These are phyloP conservation scores for Brachionus rubens DNA, from an alignment of 1,140 invertebrate species.

Conservation along the genomic window DNA sequence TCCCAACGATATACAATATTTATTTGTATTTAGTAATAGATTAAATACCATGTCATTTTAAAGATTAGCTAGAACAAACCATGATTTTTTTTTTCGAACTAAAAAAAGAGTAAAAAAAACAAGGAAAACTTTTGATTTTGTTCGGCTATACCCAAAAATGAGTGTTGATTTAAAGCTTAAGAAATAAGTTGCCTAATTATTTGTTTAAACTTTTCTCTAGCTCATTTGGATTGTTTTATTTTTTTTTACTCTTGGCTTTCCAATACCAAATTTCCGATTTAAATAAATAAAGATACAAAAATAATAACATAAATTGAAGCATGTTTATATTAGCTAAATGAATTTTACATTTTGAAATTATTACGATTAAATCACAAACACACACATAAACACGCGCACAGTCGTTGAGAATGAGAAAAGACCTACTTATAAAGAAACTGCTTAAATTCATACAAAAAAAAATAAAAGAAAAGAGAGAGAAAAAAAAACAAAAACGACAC, in stretches of 20 bases:
- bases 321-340: too few relatives aligned
- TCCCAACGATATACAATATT: not conserved
- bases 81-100: not conserved
- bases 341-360: too few relatives aligned
- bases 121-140: not conserved
- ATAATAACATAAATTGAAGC: too few relatives aligned
- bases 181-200: not conserved
- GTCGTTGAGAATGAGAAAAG: too few relatives aligned
- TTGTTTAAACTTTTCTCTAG: not conserved
- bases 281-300: too few relatives aligned
- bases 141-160: not conserved
- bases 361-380: too few relatives aligned
- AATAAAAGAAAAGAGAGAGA: too few relatives aligned
- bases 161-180: not conserved
- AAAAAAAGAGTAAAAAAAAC: not conserved
- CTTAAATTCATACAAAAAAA: too few relatives aligned
- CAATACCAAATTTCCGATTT: too few relatives aligned
- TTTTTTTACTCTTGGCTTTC: not conserved
- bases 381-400: too few relatives aligned
- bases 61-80: constrained; percentile 13
- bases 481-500: too few relatives aligned
- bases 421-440: too few relatives aligned
- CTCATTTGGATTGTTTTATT: not conserved
- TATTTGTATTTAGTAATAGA: constrained; percentile 3
- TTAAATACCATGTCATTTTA: constrained; percentile 17